Evolutionary conservation across 1,140 invertebrate species (phyloP).

Genomic region (Halictus rubicundus): DNA sequence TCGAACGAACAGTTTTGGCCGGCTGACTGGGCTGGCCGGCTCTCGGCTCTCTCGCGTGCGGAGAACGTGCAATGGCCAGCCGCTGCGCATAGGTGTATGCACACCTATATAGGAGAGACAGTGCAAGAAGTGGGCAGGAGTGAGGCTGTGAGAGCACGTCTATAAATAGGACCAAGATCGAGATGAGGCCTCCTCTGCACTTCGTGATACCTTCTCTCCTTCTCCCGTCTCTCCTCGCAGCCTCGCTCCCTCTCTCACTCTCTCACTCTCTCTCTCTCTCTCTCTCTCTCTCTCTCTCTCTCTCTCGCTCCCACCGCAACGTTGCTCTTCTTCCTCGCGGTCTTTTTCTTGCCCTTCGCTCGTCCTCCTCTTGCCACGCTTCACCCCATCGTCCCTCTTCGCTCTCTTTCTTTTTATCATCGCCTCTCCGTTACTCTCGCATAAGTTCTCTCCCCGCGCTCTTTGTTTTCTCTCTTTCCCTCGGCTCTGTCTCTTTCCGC

Average conservation of each 20-base stretch:
- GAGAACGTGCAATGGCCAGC: constrained; percentile 51
- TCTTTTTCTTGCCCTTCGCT: constrained; percentile 18
- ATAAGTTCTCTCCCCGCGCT: not conserved
- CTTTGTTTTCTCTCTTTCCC: not conserved
- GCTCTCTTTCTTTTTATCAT: constrained; percentile 1
- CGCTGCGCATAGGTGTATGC: constrained; percentile 47
- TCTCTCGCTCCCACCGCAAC: not conserved
- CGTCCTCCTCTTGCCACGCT: constrained; percentile 29
- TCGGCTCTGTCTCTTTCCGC: too few species aligned
- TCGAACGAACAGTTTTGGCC: constrained; percentile 61
- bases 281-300: too few species aligned
- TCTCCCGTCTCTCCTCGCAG: constrained; percentile 36
- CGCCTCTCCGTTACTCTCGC: not conserved
- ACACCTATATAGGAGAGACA: constrained; percentile 69
- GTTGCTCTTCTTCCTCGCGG: constrained; percentile 12
- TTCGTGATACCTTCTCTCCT: constrained; percentile 69
- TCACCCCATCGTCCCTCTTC: not conserved
- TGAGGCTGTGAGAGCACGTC: constrained; percentile 79
- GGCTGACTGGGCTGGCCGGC: constrained; percentile 16
- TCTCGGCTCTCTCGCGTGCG: constrained; percentile 24
- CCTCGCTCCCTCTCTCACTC: too few species aligned
- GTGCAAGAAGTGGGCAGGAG: constrained; percentile 75
- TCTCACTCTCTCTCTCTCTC: too few species aligned
- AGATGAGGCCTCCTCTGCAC: constrained; percentile 75
- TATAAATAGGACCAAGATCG: constrained; percentile 79